Evolutionary conservation across 2,113 vertebrate genomes (phyloP), one percentile per base, ranked within the genome.

Genomic region (Trichechus manatus): DNA sequence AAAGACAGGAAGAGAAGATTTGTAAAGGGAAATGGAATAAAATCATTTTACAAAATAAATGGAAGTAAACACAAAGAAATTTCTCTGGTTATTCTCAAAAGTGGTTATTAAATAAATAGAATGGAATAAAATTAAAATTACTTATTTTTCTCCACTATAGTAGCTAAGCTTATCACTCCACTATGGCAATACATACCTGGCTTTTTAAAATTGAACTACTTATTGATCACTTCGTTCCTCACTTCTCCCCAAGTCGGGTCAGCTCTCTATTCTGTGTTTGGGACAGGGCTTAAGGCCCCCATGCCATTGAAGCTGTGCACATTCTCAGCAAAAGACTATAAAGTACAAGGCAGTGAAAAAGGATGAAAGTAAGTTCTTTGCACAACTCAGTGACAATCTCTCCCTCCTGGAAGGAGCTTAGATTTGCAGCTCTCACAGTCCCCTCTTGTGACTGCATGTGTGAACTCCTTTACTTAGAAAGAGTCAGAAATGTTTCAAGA

Each of bases 381-480:
- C 31, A 44, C 56, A 72, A 47, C 36, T 74, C n/a, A 56, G 0
- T n/a, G 50, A 50, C 50, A 33, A 14, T 8, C 17, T 77, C 25
- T 79, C 20, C 14, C 0, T 79, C 29, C 42, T 39, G 36, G 39
- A 88, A 68, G 31, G n/a, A 44, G 11, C 10, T 56, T 68, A 11
- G 1, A 3, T 92, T 95, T 78, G 44, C 22, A 56, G 23, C 31
- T 81, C 11, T 33, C 33, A 61, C 82, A 85, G 23, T 64, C 7
- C 78, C 85, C 14, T 88, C 93, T 85, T 53, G 47, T 93, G 95
- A 85, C 81, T 31, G 39, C 22, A 53, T 7, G 8, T 2, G 4
- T 39, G 33, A 86, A 66, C 27, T 93, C 33, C 29, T 72, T 89
- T 90, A 39, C 33, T 95, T 53, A 79, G 53, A 94, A 75, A 17